Base-by-base conservation (phyloP, 2,797 vertebrate species). In the Gymnoscopelus microlampas region DNA sequence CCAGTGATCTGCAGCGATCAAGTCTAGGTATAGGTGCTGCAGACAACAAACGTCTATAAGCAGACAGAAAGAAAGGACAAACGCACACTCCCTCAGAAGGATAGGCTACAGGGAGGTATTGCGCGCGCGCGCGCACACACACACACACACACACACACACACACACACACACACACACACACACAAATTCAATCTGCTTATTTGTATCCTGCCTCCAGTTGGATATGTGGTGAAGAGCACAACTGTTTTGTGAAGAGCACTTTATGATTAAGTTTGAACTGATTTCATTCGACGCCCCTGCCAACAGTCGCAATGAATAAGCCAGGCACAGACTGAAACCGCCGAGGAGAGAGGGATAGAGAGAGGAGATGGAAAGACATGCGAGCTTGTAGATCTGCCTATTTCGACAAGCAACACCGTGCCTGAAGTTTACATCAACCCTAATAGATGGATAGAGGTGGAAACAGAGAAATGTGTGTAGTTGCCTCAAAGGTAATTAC, bases 1-100 rank as follows among this genome's bases (percentile, higher is more conserved):
- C 78, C 84, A 87, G 79, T 86, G 73, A 26, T 70, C 50, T 80
- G 19, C 19, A 19, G 19, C 19, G 19, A 19, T 19, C 19, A 19
- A 19, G 19, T 19, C 19, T 19, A 19, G 19, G 19, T 19, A 19
- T 19, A 19, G 19, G 19, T 19, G 19, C 19, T 19, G 1, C 19
- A 19, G 19, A 19, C 19, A 19, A 19, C 35, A 57, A 7, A 24
- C 24, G 56, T 49, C 44, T 50, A 6, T 19, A 19, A 19, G 19
- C n/a, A 15, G 44, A 39, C 15, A 50, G 53, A 32, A 53, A 68
- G 51, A 26, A 12, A 15, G 29, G 15, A 51, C 2, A 47, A 12
- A 57, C 3, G 7, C 29, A 62, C 14, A 49, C 13, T 1, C n/a
- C 15, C 54, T 56, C 19, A n/a, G 19, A 3, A 53, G 19, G n/a